These are phyloP conservation scores for Acridotheres tristis DNA, from an alignment of 2,797 vertebrate genomes.

Conservation along the genomic window DNA sequence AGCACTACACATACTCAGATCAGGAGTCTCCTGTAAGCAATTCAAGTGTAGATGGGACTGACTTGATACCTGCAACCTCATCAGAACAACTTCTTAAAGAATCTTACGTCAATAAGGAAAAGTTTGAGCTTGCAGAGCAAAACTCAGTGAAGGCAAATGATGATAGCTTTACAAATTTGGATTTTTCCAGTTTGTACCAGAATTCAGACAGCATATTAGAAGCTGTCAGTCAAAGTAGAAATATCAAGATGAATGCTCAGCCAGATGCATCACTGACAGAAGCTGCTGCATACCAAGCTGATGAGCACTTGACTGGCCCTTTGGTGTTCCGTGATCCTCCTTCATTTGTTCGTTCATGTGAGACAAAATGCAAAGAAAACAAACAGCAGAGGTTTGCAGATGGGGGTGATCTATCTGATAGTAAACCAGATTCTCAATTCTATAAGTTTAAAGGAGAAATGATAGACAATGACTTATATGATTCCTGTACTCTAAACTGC, in stretches of 20 bases:
- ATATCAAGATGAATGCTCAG: not conserved
- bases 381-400: not conserved
- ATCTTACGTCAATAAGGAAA: not conserved
- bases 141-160: not conserved
- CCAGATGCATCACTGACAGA: slow-evolving; percentile 10
- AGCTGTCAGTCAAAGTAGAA: not conserved
- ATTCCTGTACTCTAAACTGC: not conserved
- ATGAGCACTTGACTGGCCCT: not conserved
- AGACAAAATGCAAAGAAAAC: slow-evolving; percentile 51
- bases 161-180: not conserved
- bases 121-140: not conserved
- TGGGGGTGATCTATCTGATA: slow-evolving; percentile 51
- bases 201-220: slow-evolving; percentile 8
- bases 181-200: not conserved
- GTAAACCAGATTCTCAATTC: not conserved
- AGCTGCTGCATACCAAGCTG: slow-evolving; percentile 15
- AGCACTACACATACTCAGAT: not conserved
- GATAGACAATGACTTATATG: slow-evolving; percentile 90
- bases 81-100: not conserved
- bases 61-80: not conserved
- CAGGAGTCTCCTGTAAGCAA: not conserved
- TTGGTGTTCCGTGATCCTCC: not conserved
- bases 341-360: slow-evolving; percentile 51
- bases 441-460: slow-evolving; percentile 81
- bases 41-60: not conserved